Evolutionary conservation across 2,113 vertebrate species (phyloP).

Genomic region (Riparia riparia): DNA sequence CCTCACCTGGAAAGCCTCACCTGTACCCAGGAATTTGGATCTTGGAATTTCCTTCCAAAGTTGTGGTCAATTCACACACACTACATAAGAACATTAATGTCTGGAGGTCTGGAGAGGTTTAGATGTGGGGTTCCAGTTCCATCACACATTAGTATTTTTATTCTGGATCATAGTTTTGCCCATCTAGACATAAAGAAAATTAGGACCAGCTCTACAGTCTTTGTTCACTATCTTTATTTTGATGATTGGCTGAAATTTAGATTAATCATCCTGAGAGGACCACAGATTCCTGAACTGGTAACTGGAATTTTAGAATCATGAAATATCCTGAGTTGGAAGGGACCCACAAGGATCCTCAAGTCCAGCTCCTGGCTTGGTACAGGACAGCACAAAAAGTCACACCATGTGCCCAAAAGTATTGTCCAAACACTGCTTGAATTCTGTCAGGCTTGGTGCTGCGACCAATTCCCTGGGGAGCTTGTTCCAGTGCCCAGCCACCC

Average conservation of each 20-base stretch:
- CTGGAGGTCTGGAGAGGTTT: background rate
- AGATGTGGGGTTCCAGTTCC: background rate
- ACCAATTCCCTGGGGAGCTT: background rate
- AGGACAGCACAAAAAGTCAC: background rate
- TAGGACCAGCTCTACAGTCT: background rate
- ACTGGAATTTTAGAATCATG: background rate
- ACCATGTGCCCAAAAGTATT: fast-evolving
- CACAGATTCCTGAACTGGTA: background rate
- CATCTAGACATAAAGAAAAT: background rate
- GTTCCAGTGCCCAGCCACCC: background rate
- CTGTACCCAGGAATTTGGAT: background rate
- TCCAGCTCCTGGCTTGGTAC: background rate
- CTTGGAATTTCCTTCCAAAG: background rate
- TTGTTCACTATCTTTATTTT: background rate
- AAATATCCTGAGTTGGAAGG: background rate
- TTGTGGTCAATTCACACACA: background rate
- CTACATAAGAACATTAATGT: background rate
- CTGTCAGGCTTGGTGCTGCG: background rate
- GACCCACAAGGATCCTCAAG: fast-evolving
- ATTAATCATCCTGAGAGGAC: background rate
- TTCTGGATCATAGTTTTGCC: background rate
- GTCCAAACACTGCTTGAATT: background rate
- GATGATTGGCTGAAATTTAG: background rate
- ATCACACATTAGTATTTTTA: background rate
- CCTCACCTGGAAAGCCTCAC: background rate